These are phyloP conservation scores for Alligator mississippiensis DNA, from an alignment of 2,113 vertebrate genomes.

Conservation along the genomic window DNA sequence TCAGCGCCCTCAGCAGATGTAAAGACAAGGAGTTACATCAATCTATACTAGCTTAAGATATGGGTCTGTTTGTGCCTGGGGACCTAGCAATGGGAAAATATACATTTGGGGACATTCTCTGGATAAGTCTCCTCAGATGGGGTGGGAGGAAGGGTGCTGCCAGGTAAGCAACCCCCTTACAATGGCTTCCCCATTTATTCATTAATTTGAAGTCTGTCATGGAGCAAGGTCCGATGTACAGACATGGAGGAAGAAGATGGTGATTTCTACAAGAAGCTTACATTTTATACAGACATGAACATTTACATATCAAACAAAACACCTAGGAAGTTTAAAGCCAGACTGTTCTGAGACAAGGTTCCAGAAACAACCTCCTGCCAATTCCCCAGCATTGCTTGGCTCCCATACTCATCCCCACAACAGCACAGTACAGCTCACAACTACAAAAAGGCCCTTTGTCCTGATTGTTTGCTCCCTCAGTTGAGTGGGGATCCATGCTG, in stretches of 20 bases:
- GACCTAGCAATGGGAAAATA: background rate
- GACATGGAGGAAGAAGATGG: background rate
- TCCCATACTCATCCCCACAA: background rate
- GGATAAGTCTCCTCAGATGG: background rate
- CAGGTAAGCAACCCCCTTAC: background rate
- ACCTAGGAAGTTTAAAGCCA: background rate
- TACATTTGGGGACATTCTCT: background rate
- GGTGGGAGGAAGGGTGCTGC: background rate
- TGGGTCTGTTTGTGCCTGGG: background rate
- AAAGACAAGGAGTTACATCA: background rate
- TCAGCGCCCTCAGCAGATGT: background rate
- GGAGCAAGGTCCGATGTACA: background rate
- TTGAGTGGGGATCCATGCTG: background rate
- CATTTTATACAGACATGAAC: background rate
- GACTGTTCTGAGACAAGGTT: background rate
- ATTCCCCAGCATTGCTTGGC: background rate
- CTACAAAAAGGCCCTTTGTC: background rate
- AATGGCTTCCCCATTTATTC: too few relatives aligned
- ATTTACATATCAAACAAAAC: background rate
- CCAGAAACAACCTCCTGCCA: background rate
- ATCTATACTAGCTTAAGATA: background rate
- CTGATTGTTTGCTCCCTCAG: background rate
- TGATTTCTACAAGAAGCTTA: background rate
- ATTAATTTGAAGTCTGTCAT: too few relatives aligned
- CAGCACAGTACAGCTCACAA: fast-evolving